phyloP scores from a whole-genome alignment of 2,797 vertebrate genomes.

The Poecilia velifera region DNA sequence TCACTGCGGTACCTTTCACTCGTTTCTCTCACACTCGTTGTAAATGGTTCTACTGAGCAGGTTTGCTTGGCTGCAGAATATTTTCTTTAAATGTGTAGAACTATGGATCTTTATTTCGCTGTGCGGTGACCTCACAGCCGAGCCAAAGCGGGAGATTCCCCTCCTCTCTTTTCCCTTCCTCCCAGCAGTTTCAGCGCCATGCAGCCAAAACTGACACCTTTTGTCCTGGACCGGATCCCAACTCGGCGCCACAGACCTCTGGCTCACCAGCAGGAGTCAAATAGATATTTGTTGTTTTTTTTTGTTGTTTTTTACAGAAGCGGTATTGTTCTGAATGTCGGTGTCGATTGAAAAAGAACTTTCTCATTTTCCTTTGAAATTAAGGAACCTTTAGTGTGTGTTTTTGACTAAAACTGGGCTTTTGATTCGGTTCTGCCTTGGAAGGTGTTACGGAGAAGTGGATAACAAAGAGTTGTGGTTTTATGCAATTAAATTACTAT shows the following conservation, averaged over 20 bases:
- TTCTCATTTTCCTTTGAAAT: background rate
- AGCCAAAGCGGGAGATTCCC: conserved; percentile 20
- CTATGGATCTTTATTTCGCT: background rate
- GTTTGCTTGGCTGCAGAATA: background rate
- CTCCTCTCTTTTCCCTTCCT: background rate
- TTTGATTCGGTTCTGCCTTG: background rate
- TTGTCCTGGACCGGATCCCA: conserved; percentile 11
- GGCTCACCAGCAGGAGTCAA: conserved; percentile 42
- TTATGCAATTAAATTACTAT: too few species aligned
- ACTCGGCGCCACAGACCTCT: conserved; percentile 47
- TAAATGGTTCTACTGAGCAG: background rate
- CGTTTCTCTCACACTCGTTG: background rate
- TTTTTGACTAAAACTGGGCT: background rate
- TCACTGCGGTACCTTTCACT: background rate
- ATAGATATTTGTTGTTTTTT: conserved; percentile 12
- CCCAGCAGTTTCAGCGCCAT: conserved; percentile 60
- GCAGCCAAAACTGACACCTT: conserved; percentile 73
- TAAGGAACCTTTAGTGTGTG: background rate
- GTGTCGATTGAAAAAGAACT: background rate
- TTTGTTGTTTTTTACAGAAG: background rate
- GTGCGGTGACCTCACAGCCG: background rate
- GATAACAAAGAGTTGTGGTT: background rate
- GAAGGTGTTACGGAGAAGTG: background rate
- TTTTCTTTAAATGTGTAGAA: background rate
- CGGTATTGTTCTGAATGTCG: background rate